Percentiles rank a stretch among this genome's conserved stretches.
These are phyloP conservation scores for Acanthiza pusilla DNA, from an alignment of 2,797 vertebrate species.

Conservation along the genomic window DNA sequence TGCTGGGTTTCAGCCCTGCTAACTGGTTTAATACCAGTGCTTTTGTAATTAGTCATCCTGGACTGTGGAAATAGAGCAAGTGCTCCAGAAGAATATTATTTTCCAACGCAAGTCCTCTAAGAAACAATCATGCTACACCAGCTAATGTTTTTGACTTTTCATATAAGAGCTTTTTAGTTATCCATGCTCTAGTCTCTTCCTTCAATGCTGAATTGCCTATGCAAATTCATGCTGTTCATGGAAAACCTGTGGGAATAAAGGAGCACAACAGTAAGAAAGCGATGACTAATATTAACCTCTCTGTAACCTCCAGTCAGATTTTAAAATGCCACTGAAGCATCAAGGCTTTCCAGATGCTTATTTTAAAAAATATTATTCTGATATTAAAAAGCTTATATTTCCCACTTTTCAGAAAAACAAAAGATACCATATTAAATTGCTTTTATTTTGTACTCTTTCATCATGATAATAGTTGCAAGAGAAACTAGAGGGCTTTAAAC, in stretches of 20 bases:
- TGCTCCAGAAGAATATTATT: background rate
- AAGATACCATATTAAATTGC: background rate
- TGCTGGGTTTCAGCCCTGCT: background rate
- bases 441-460: slow-evolving; percentile 45
- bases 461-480: slow-evolving; percentile 52
- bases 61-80: background rate
- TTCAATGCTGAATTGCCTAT: background rate
- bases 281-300: background rate
- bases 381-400: slow-evolving; percentile 29
- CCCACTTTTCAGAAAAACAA: background rate
- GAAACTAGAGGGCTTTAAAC: slow-evolving; percentile 24
- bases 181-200: background rate
- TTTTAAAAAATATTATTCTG: slow-evolving; percentile 3
- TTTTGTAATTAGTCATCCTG: background rate
- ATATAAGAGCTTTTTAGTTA: background rate
- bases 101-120: background rate
- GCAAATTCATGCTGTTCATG: background rate
- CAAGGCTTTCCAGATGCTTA: background rate
- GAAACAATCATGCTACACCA: background rate
- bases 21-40: background rate
- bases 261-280: background rate
- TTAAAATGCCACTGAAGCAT: background rate
- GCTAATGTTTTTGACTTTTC: background rate
- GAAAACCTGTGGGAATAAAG: slow-evolving; percentile 28
- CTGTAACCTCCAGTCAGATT: background rate